Conservation (phyloP, 2,113 vertebrate genomes). For the Planiliza haematocheilus region DNA sequence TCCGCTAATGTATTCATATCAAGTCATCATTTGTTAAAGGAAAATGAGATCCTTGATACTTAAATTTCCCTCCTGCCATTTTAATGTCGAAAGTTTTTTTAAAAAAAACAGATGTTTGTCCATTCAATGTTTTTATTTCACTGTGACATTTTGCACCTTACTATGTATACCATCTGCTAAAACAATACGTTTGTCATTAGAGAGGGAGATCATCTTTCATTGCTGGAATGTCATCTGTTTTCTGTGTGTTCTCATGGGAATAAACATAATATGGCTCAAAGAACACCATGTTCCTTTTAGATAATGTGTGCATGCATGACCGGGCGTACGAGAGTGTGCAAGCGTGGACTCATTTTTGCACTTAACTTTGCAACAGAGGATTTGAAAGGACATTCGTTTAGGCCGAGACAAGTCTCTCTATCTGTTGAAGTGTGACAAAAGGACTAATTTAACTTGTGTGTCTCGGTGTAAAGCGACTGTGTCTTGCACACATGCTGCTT, state of each 20-base stretch:
- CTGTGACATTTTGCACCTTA: conserved; percentile 63
- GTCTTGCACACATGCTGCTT: conserved; percentile 26
- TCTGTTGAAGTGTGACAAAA: conserved; percentile 23
- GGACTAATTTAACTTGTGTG: not conserved
- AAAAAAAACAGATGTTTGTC: conserved; percentile 45
- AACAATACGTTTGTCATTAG: conserved; percentile 61
- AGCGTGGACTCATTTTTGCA: conserved; percentile 16
- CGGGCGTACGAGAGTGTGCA: conserved; percentile 1
- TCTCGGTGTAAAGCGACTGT: conserved; percentile 17
- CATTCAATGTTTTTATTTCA: conserved; percentile 51
- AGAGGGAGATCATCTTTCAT: conserved; percentile 64
- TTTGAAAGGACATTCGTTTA: conserved; percentile 19
- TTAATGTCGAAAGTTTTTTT: conserved; percentile 16
- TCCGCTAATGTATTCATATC: conserved; percentile 45
- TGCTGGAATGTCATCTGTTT: conserved; percentile 76
- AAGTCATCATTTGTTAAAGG: conserved; percentile 46
- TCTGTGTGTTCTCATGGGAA: conserved; percentile 81
- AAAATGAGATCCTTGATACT: conserved; percentile 33
- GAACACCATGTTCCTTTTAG: conserved; percentile 65
- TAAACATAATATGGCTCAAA: conserved; percentile 80
- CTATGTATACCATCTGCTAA: conserved; percentile 58
- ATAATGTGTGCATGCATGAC: conserved; percentile 49
- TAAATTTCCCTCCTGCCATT: conserved; percentile 38
- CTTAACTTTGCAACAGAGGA: conserved; percentile 14
- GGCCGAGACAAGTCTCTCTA: not conserved